phyloP scores from a whole-genome alignment of 2,888 invertebrate genomes.

The Epistrophe eligans region DNA sequence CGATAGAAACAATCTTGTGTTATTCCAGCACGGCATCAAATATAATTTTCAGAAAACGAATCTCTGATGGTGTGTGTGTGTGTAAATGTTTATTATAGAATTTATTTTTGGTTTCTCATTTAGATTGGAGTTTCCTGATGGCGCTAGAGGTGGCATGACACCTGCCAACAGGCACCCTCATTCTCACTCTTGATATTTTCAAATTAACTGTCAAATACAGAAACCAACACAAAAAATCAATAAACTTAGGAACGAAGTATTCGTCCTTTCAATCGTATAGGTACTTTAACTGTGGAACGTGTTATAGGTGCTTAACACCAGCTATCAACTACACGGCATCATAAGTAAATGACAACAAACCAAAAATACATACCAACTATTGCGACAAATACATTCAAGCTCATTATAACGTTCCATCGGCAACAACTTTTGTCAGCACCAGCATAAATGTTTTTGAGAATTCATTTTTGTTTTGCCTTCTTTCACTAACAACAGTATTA shows the following conservation, averaged over 20 bases:
- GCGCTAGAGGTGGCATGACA: neutral
- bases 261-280: neutral
- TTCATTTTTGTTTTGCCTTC: neutral
- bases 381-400: neutral
- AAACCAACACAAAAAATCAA: slow-evolving; percentile 4
- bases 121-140: slow-evolving; percentile 13
- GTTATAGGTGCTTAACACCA: slow-evolving; percentile 21
- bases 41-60: neutral
- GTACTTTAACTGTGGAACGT: neutral
- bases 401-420: neutral
- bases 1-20: neutral
- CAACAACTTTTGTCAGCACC: neutral
- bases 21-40: neutral
- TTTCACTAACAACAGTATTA: neutral
- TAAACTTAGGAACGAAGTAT: neutral
- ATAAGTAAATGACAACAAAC: slow-evolving; percentile 7
- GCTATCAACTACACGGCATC: neutral
- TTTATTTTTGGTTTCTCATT: slow-evolving; percentile 2
- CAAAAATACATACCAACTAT: neutral
- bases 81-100: neutral
- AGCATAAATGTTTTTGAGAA: neutral
- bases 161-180: neutral
- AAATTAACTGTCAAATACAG: slow-evolving; percentile 17
- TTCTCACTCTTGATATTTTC: neutral
- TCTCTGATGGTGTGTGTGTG: neutral